Base-by-base conservation (phyloP, 2,797 vertebrate genomes). In the Sebastes dallii region DNA sequence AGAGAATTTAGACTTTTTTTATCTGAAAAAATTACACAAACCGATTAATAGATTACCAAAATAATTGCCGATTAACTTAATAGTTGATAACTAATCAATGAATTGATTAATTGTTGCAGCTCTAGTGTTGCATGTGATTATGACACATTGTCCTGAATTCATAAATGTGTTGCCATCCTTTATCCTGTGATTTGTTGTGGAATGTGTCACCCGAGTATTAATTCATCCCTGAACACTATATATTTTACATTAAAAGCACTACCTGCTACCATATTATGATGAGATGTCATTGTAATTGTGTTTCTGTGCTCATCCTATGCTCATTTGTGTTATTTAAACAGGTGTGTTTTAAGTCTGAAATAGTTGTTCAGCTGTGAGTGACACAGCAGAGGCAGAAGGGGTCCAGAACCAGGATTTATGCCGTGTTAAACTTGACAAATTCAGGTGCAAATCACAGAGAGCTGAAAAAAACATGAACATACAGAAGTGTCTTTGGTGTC, bases 321-420 rank as follows among this genome's bases (percentile, higher is more conserved):
- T 61, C 8, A 5, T 27, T 29, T 55, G 6, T 24, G 22, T 60
- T 29, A 22, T 14, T 50, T 18, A 18, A 59, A 52, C 10, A 58
- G 25, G 24, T 36, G 3, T 1, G 58, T 55, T 75, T 54, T 24
- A 60, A 25, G 3, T 55, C 3, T 18, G 29, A 59, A 70, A 70
- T 42, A n/a, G 68, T 46, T 12, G 18, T 14, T 50, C 18, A 22
- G 46, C 56, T 64, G 61, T 50, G 64, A 81, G 59, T 77, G 30
- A 75, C 59, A 56, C 39, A 74, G 74, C 69, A 10, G 65, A 65
- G 27, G 25, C 73, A 80, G 73, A 73, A 34, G 73, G 64, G 64
- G 46, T 66, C 71, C 78, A 81, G 46, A 62, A 32, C 27, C 54
- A 66, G 46, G 22, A 64, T 54, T 64, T 32, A 68, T 58, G 5